phyloP scores from a whole-genome alignment of 2,113 vertebrate species.

The Chunga burmeisteri region DNA sequence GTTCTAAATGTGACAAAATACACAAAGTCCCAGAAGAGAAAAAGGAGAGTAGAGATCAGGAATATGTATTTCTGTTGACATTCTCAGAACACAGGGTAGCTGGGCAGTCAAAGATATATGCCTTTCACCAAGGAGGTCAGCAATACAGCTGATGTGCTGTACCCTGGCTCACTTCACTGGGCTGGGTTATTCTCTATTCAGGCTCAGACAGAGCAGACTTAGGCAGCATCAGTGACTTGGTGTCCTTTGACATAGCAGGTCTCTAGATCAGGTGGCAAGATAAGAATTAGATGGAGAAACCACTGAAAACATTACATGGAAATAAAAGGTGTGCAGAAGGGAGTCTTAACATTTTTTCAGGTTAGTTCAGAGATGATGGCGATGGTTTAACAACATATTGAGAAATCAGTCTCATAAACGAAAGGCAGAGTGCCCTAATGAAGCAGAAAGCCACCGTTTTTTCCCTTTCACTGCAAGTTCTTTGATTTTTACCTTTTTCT shows the following conservation, averaged over 20 bases:
- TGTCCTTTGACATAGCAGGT: not conserved
- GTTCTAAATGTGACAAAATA: conserved; percentile 50
- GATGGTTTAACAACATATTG: not conserved
- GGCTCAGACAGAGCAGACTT: not conserved
- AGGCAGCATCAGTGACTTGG: not conserved
- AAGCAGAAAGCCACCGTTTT: not conserved
- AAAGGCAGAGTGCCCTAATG: not conserved
- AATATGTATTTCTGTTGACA: conserved; percentile 14
- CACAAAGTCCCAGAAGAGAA: conserved; percentile 37
- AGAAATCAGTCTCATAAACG: not conserved
- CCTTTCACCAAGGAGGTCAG: not conserved
- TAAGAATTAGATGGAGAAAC: not conserved
- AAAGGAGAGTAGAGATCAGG: not conserved
- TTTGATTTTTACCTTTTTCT: not conserved
- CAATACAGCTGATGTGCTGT: not conserved
- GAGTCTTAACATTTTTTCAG: not conserved
- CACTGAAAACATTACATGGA: not conserved
- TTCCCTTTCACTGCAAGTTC: not conserved
- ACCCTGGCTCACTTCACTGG: not conserved
- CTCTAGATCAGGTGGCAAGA: not conserved
- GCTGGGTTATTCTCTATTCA: not conserved
- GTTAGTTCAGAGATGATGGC: not conserved
- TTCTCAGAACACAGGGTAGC: not conserved
- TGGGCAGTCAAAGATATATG: not conserved
- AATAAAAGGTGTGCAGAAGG: not conserved